These are phyloP conservation scores for Augochlora pura DNA, from an alignment of 1,140 invertebrate genomes.

Conservation along the genomic window DNA sequence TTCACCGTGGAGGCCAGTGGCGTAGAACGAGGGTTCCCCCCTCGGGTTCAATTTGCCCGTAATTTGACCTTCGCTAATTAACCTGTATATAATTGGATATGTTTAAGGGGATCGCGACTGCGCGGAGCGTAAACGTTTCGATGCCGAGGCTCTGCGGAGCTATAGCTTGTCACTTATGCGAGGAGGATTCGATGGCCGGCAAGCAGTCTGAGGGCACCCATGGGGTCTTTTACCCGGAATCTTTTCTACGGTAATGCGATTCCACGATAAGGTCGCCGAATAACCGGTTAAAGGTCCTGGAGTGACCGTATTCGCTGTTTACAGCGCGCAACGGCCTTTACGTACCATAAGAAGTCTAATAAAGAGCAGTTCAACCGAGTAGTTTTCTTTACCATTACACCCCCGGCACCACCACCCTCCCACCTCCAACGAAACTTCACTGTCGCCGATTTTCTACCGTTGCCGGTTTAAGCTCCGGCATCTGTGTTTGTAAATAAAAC, in stretches of 20 bases:
- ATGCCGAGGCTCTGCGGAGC: neutral
- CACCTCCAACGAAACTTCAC: neutral
- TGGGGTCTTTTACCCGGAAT: neutral
- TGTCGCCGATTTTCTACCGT: neutral
- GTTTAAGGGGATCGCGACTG: constrained; percentile 8
- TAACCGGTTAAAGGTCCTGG: constrained; percentile 10
- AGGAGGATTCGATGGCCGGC: neutral
- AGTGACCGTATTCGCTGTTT: neutral
- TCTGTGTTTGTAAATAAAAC: constrained; percentile 33
- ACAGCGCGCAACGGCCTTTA: neutral
- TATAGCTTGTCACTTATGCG: constrained; percentile 32
- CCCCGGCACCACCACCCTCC: too few relatives aligned
- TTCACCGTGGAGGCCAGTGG: neutral
- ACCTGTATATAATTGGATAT: constrained; percentile 51
- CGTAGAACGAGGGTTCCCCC: neutral
- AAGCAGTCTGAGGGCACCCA: neutral
- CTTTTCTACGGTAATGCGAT: constrained; percentile 4
- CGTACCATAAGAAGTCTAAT: constrained; percentile 2
- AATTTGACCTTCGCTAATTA: constrained; percentile 57
- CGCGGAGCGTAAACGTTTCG: constrained; percentile 9
- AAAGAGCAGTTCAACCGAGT: constrained; percentile 6
- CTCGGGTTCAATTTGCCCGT: constrained; percentile 56
- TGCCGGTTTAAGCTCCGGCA: neutral
- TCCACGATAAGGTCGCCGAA: neutral
- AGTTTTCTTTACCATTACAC: constrained; percentile 5